Evolutionary conservation across 1,140 invertebrate genomes (phyloP), one percentile per base, ranked within the genome.

Genomic region (Neuroterus valhalla): DNA sequence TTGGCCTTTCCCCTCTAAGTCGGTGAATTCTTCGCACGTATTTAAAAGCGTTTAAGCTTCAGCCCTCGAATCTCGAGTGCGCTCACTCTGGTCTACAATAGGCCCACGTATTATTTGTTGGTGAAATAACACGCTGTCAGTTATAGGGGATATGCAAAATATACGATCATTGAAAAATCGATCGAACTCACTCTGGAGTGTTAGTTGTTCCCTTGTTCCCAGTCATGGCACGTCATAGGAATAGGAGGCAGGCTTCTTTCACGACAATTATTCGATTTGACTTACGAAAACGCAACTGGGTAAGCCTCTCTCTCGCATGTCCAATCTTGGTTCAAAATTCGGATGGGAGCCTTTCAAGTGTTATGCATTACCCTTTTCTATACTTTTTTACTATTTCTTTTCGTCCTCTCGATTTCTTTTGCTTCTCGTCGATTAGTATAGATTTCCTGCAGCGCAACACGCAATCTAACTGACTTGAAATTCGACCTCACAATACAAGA

Each of bases 111-210:
- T 87, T 87, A 86, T 88, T 87, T 88, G 85, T 86, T 86, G 85
- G 85, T 86, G 81, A 87, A 87, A 87, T 88, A 88, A 86, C 86
- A 87, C 81, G 86, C 86, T 88, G 86, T 87, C 86, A 88, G 85
- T 84, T 85, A 82, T 71, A 68, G 77, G 76, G 78, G 86, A 87
- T 85, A 86, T 85, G 84, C 85, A 86, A 88, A 88, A 88, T 84
- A 86, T 84, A 86, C 79, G 71, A 76, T 78, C 75, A 66, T 70
- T 84, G 75, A 67, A 80, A 82, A 76, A 84, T 82, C 83, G 82
- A 82, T 80, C 76, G 78, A 79, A 75, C 75, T 78, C 71, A 48
- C 69, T 66, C 82, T 68, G 75, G 72, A 38, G 55, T 62, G 55
- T 62, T 31, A 15, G 23, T 62, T 62, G 55, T 62, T 62, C 31